phyloP scores from a whole-genome alignment of 2,113 vertebrate genomes.

The Brienomyrus longianalis region DNA sequence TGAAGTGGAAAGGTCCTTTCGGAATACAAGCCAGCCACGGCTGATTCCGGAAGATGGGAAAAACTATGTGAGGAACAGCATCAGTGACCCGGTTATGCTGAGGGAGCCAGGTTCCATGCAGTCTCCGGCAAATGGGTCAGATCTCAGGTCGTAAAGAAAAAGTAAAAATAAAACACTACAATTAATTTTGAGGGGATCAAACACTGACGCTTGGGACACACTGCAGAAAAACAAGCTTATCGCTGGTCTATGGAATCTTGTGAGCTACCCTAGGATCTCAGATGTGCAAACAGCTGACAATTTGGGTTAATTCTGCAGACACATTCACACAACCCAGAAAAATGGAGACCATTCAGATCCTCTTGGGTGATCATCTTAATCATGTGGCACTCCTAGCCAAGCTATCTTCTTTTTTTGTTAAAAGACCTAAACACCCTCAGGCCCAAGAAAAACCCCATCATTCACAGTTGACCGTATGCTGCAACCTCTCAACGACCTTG shows the following conservation, averaged over 20 bases:
- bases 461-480: background rate
- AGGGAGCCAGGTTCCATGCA: background rate
- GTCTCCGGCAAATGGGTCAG: background rate
- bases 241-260: background rate
- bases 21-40: background rate
- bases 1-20: background rate
- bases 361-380: background rate
- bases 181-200: background rate
- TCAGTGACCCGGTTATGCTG: background rate
- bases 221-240: background rate
- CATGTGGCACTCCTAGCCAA: background rate
- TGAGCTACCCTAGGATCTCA: background rate
- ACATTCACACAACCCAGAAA: background rate
- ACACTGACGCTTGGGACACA: background rate
- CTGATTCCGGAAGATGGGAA: background rate
- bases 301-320: background rate
- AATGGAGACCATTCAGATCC: background rate
- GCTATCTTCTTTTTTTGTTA: background rate
- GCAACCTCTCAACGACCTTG: constrained; percentile 42
- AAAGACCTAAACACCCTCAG: constrained; percentile 29
- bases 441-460: constrained; percentile 25
- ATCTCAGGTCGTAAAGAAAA: background rate
- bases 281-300: background rate
- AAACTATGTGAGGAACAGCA: background rate
- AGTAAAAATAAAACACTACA: background rate